Conservation (phyloP, 2,113 vertebrate species). For the Pyrgilauda ruficollis region DNA sequence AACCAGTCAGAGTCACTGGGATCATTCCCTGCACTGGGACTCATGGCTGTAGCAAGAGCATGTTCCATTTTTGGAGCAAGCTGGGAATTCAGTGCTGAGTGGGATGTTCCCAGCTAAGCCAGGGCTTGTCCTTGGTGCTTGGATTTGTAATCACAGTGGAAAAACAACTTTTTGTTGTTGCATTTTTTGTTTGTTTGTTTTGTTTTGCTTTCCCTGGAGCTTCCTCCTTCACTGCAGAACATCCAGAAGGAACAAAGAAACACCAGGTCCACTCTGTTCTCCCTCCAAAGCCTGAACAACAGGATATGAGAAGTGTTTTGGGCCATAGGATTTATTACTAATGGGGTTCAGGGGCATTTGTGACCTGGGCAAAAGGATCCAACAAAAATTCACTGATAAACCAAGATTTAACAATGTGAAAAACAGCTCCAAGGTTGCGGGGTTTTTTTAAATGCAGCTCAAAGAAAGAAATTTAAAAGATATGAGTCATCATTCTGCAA, state of each 20-base stretch:
- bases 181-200: background rate
- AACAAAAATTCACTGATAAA: background rate
- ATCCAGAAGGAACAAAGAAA: background rate
- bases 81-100: background rate
- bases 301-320: background rate
- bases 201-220: background rate
- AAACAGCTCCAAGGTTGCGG: background rate
- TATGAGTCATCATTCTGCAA: slow-evolving; percentile 23
- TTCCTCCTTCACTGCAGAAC: background rate
- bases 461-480: slow-evolving; percentile 24
- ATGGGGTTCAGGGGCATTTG: background rate
- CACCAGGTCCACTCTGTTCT: background rate
- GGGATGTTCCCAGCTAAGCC: background rate
- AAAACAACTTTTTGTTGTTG: background rate
- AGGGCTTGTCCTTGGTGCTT: background rate
- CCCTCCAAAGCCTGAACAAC: background rate
- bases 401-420: background rate
- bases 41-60: background rate
- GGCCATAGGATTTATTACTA: background rate
- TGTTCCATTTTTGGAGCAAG: background rate
- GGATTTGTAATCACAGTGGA: background rate
- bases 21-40: background rate
- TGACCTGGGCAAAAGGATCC: background rate
- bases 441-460: background rate
- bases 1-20: background rate